Evolutionary conservation across 2,797 vertebrate genomes (phyloP).

Genomic region (Caiman crocodilus): DNA sequence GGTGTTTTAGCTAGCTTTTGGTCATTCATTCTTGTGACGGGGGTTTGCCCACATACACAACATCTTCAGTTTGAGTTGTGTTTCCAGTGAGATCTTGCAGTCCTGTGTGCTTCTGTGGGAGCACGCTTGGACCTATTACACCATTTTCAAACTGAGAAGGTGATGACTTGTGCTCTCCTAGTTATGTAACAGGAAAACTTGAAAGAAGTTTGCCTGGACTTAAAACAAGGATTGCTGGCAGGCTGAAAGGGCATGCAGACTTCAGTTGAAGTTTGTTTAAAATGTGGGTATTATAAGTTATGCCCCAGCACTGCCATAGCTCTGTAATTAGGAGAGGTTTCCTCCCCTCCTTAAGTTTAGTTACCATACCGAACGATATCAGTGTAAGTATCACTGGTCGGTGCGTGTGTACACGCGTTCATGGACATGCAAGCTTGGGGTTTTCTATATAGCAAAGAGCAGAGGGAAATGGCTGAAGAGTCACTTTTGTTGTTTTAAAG

Average conservation of each 20-base stretch:
- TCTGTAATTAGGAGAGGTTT: no score
- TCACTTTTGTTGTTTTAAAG: conserved; percentile 20
- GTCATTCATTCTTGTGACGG: neutral
- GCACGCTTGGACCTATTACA: conserved; percentile 57
- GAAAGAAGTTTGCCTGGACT: neutral
- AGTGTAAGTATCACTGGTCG: neutral
- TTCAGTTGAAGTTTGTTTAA: neutral
- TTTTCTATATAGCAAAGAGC: neutral
- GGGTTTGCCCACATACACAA: rapidly evolving
- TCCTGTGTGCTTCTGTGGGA: conserved; percentile 34
- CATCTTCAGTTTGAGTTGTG: neutral
- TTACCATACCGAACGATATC: neutral
- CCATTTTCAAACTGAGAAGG: conserved; percentile 48
- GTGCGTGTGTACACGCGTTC: no score
- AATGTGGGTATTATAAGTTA: neutral
- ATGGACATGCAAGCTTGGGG: neutral
- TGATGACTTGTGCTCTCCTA: neutral
- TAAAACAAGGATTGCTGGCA: neutral
- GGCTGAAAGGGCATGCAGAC: neutral
- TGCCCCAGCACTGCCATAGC: neutral
- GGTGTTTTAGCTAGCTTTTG: rapidly evolving
- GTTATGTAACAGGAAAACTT: neutral
- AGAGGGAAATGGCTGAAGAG: neutral
- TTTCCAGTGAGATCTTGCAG: neutral
- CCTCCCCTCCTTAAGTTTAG: neutral